Evolutionary conservation across 92 coral and sea anemone species (phyloP).

Genomic region (Heteractis magnifica): DNA sequence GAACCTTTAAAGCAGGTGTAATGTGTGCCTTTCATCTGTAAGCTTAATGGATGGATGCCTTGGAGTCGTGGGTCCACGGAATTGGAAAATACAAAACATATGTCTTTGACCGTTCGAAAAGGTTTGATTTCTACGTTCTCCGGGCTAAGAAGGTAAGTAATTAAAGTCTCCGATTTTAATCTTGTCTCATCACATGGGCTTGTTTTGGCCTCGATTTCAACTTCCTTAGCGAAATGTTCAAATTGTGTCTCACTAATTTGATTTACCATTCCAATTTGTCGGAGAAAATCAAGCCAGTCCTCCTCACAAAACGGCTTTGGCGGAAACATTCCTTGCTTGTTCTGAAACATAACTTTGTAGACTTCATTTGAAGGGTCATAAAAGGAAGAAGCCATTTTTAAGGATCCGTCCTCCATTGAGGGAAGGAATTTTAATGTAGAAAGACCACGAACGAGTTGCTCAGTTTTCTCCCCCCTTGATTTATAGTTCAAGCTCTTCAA

Average conservation of each 20-base stretch:
- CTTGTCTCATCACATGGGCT: slow-evolving; percentile 19
- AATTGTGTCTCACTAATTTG: slow-evolving; percentile 41
- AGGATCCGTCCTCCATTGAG: slow-evolving; percentile 13
- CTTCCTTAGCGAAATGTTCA: slow-evolving; percentile 48
- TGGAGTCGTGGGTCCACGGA: slow-evolving; percentile 9
- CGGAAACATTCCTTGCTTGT: slow-evolving; percentile 44
- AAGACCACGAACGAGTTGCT: slow-evolving; percentile 14
- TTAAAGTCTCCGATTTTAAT: slow-evolving; percentile 43
- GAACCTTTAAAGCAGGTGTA: slow-evolving; percentile 53
- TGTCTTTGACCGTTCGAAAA: not conserved
- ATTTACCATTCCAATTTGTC: slow-evolving; percentile 44
- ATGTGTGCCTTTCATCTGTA: slow-evolving; percentile 9
- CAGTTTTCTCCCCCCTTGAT: not conserved
- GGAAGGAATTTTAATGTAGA: slow-evolving; percentile 1
- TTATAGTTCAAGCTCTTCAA: not conserved
- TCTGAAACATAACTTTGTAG: slow-evolving; percentile 45
- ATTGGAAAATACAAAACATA: slow-evolving; percentile 41
- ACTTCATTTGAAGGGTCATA: slow-evolving; percentile 55
- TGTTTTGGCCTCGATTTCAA: slow-evolving; percentile 40
- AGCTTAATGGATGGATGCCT: not conserved
- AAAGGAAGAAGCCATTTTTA: slow-evolving; percentile 43
- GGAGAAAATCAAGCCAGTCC: slow-evolving; percentile 53
- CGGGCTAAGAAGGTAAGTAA: slow-evolving; percentile 39
- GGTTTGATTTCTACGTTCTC: not conserved
- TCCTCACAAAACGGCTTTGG: slow-evolving; percentile 41